Evolutionary conservation across 2,113 vertebrate species (phyloP).

Genomic region (Galeopterus variegatus): DNA sequence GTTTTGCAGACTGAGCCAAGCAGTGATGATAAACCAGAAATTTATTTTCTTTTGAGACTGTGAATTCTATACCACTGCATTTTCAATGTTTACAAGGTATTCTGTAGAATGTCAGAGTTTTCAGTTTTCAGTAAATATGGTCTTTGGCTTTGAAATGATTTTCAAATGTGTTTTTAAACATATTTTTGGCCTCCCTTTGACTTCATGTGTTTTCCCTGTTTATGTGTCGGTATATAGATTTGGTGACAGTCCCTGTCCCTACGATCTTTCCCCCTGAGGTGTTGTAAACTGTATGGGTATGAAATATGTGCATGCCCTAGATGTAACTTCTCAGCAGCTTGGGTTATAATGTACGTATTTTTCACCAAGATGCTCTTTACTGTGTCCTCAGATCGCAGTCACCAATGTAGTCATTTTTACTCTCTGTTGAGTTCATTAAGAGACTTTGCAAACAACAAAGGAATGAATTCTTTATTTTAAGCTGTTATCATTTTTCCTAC

Average conservation of each 20-base stretch:
- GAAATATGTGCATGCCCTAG: slow-evolving; percentile 90
- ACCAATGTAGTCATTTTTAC: slow-evolving; percentile 69
- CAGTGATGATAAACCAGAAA: slow-evolving; percentile 93
- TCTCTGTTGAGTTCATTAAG: slow-evolving; percentile 6
- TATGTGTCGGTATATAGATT: slow-evolving; percentile 67
- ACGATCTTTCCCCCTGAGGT: slow-evolving; percentile 67
- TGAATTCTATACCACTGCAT: slow-evolving; percentile 85
- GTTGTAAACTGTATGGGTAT: slow-evolving; percentile 73
- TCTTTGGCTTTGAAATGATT: slow-evolving; percentile 74
- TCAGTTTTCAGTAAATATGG: slow-evolving; percentile 39
- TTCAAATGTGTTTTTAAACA: slow-evolving; percentile 81
- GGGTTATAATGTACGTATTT: slow-evolving; percentile 88
- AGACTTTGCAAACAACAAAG: slow-evolving; percentile 53
- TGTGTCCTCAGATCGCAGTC: slow-evolving; percentile 77
- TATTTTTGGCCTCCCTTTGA: slow-evolving; percentile 85
- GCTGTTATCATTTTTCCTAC: background rate
- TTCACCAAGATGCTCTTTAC: slow-evolving; percentile 81
- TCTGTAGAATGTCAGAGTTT: slow-evolving; percentile 65
- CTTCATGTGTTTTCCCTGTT: slow-evolving; percentile 76
- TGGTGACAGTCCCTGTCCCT: slow-evolving; percentile 72
- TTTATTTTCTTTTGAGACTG: slow-evolving; percentile 97
- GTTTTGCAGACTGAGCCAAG: slow-evolving; percentile 87
- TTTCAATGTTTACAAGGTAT: slow-evolving; percentile 78
- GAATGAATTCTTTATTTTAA: slow-evolving; percentile 64
- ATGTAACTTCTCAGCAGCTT: slow-evolving; percentile 64